Conservation (phyloP, 1,140 invertebrate genomes). For the Nebria ingens region DNA sequence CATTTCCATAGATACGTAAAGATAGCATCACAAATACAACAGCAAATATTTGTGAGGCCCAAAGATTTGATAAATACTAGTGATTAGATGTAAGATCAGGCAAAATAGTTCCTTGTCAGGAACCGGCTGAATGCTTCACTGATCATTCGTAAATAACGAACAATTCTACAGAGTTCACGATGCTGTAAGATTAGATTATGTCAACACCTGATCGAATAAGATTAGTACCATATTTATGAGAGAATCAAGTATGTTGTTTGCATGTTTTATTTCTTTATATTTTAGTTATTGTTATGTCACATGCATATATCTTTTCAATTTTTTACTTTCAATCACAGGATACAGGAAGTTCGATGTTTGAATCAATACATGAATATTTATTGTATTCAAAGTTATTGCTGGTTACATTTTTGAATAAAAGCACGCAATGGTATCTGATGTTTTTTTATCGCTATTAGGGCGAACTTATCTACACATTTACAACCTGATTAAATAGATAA, state of each 20-base stretch:
- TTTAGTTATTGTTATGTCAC: background rate
- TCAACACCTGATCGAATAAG: constrained; percentile 3
- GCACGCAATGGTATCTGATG: too few relatives aligned
- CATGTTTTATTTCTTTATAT: background rate
- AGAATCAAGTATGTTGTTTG: background rate
- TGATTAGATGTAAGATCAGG: background rate
- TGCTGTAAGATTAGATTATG: constrained; percentile 4
- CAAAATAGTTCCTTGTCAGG: background rate
- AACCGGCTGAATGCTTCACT: background rate
- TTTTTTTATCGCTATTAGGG: too few relatives aligned
- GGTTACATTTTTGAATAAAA: too few relatives aligned
- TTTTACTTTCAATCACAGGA: background rate
- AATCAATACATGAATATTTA: too few relatives aligned
- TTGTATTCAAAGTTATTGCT: too few relatives aligned
- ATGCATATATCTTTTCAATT: background rate
- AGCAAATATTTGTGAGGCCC: background rate
- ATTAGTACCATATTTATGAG: background rate
- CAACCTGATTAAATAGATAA: too few relatives aligned
- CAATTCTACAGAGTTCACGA: background rate
- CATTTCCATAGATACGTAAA: background rate
- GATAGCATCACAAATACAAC: background rate
- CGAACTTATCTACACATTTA: too few relatives aligned
- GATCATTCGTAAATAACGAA: background rate
- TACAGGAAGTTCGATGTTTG: background rate
- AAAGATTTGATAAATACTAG: background rate